Conservation (phyloP, 2,113 vertebrate species). For the Ondatra zibethicus region DNA sequence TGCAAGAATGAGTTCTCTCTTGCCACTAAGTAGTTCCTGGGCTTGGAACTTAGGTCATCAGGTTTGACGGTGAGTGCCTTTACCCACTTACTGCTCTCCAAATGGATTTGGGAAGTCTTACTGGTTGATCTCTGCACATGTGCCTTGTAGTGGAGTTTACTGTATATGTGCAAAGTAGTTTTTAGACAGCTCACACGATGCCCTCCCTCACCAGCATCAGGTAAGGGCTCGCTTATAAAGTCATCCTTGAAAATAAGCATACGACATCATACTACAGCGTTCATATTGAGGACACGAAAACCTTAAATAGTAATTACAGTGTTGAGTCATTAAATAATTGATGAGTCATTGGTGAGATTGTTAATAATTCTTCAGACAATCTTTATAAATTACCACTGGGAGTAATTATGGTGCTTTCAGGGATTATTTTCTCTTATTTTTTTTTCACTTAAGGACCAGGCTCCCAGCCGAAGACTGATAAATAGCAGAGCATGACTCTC, state of each 20-base stretch:
- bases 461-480: neutral
- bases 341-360: neutral
- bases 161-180: too few relatives aligned
- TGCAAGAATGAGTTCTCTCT: neutral
- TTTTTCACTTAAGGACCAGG: neutral
- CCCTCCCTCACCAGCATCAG: neutral
- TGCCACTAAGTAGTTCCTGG: neutral
- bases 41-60: neutral
- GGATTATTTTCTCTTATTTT: neutral
- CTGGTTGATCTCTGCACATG: neutral
- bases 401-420: neutral
- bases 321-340: neutral
- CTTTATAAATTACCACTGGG: neutral
- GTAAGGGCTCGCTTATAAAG: neutral
- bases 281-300: neutral
- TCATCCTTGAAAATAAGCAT: neutral
- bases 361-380: neutral
- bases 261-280: neutral
- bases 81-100: neutral
- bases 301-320: neutral
- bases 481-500: neutral
- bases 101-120: neutral
- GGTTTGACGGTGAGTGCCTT: neutral
- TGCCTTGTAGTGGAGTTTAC: neutral
- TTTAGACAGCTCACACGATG: neutral